Conservation (phyloP, 2,888 invertebrate genomes). For the Tridacna crocea region DNA sequence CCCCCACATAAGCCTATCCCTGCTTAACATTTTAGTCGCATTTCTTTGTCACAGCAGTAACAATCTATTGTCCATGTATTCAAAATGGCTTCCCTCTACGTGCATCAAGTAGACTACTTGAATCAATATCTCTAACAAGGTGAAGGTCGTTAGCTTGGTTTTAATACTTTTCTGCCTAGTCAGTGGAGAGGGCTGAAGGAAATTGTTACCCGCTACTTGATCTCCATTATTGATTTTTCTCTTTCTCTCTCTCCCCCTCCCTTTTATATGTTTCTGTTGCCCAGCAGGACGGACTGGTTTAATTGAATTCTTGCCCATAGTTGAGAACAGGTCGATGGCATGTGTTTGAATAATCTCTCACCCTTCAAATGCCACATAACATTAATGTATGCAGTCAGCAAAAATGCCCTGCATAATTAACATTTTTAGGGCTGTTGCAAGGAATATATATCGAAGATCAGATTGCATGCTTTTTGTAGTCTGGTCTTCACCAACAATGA, state of each 20-base stretch:
- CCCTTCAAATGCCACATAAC: no score
- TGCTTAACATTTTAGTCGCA: constrained; percentile 21
- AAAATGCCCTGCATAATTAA: no score
- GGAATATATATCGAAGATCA: no score
- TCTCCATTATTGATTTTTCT: constrained; percentile 19
- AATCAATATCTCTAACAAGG: constrained; percentile 23
- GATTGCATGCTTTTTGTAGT: no score
- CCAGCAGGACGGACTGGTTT: neutral
- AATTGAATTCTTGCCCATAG: constrained; percentile 17
- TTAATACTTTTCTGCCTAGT: constrained; percentile 21
- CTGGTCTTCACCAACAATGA: no score
- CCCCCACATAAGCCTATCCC: constrained; percentile 10
- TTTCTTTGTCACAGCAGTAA: constrained; percentile 19
- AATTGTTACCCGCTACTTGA: neutral
- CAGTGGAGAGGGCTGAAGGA: constrained; percentile 9
- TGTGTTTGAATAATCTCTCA: constrained; percentile 1
- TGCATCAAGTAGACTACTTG: constrained; percentile 21
- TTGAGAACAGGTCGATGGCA: neutral
- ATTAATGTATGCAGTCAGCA: no score
- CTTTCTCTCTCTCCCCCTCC: neutral
- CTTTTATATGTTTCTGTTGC: neutral
- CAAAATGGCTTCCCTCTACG: constrained; percentile 27
- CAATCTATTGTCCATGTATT: constrained; percentile 23
- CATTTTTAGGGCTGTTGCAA: no score
- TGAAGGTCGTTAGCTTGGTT: constrained; percentile 18